Percentiles rank a stretch among this genome's conserved stretches.
Evolutionary conservation across 2,113 vertebrate species (phyloP).

Genomic region (Scophthalmus maximus): DNA sequence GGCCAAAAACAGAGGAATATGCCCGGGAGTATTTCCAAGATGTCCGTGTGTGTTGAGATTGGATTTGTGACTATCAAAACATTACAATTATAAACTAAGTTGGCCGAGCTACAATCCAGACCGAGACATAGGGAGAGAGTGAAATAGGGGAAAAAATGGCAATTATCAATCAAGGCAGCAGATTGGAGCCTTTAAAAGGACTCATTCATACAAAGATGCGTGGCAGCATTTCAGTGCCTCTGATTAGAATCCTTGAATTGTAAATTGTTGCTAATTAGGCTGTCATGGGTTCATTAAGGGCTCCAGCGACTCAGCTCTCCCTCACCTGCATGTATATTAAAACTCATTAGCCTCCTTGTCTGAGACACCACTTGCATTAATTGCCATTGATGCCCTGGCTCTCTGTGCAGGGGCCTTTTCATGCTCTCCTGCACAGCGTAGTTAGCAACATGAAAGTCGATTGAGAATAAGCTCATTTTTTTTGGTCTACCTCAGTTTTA

Average conservation of each 20-base stretch:
- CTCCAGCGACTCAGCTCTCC: slow-evolving; percentile 95
- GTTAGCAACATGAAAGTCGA: slow-evolving; percentile 68
- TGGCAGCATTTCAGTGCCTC: slow-evolving; percentile 91
- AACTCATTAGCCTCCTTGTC: slow-evolving; percentile 99
- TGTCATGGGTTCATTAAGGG: slow-evolving; percentile 99
- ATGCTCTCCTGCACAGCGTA: slow-evolving; percentile 81
- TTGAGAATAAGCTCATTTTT: slow-evolving; percentile 38
- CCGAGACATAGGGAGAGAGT: slow-evolving; percentile 1
- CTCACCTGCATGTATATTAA: slow-evolving; percentile 99
- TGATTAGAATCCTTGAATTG: slow-evolving; percentile 99
- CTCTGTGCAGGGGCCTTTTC: slow-evolving; percentile 84
- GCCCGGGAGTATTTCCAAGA: background rate
- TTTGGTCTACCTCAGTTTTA: slow-evolving; percentile 2
- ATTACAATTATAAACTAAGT: slow-evolving; percentile 81
- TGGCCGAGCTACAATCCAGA: slow-evolving; percentile 85
- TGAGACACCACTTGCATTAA: slow-evolving; percentile 98
- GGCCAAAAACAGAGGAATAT: background rate
- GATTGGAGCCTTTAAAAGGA: slow-evolving; percentile 95
- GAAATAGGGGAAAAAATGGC: slow-evolving; percentile 76
- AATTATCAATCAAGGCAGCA: slow-evolving; percentile 99
- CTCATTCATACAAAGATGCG: slow-evolving; percentile 96
- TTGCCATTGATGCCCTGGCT: slow-evolving; percentile 90
- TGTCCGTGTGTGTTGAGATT: background rate
- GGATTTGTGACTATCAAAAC: slow-evolving; percentile 84
- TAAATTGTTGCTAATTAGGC: slow-evolving; percentile 99